Evolutionary conservation across 2,888 invertebrate genomes (phyloP).

Genomic region (Geotrupes spiniger): DNA sequence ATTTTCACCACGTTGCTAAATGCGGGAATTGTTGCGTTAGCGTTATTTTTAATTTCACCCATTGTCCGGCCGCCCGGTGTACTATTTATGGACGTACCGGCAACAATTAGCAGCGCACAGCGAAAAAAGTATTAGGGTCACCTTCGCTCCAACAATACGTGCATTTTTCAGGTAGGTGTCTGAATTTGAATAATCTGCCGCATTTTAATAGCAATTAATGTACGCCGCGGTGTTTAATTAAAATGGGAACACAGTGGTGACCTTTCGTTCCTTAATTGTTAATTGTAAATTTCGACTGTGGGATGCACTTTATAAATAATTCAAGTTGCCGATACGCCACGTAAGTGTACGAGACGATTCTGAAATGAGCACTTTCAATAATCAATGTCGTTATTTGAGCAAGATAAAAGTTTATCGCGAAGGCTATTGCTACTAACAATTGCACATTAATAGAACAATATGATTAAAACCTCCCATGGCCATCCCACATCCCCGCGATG

Average conservation of each 20-base stretch:
- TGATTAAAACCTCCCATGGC: constrained; percentile 29
- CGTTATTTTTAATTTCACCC: too few relatives aligned
- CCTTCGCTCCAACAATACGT: too few relatives aligned
- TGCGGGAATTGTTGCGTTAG: not conserved
- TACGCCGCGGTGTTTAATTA: constrained; percentile 15
- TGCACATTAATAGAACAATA: constrained; percentile 25
- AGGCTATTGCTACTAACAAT: constrained; percentile 25
- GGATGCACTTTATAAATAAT: constrained; percentile 18
- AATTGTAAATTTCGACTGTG: constrained; percentile 20
- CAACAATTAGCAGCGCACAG: too few relatives aligned
- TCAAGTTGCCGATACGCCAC: constrained; percentile 7
- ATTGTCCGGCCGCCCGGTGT: too few relatives aligned
- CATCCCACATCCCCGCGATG: constrained; percentile 26
- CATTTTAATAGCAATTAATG: constrained; percentile 13
- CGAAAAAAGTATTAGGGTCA: too few relatives aligned
- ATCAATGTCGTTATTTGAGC: constrained; percentile 17
- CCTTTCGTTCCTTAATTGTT: constrained; percentile 22
- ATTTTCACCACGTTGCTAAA: constrained; percentile 12
- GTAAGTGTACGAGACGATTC: constrained; percentile 4
- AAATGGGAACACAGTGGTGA: constrained; percentile 16
- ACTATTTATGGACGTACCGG: too few relatives aligned
- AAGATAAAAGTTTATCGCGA: constrained; percentile 16
- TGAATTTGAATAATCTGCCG: not conserved
- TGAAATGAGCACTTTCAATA: constrained; percentile 16
- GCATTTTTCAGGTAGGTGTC: not conserved